Evolutionary conservation across 1,140 invertebrate species (phyloP).

Genomic region (Diploscapter pachys): DNA sequence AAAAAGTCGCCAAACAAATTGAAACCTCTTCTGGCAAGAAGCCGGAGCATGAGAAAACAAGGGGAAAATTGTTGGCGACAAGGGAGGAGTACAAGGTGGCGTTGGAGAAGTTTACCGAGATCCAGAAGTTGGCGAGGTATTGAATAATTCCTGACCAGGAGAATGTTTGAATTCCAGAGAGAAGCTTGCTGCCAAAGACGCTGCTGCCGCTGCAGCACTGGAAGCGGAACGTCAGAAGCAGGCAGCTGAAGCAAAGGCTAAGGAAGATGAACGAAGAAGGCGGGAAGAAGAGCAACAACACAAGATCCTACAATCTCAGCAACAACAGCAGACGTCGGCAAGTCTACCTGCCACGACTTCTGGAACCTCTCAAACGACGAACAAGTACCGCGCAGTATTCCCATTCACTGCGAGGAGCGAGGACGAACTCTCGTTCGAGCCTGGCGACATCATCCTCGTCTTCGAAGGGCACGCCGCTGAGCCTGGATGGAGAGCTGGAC

Average conservation of each 20-base stretch:
- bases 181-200: too few relatives aligned
- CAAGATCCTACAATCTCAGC: too few relatives aligned
- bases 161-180: too few relatives aligned
- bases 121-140: too few relatives aligned
- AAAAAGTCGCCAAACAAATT: constrained; percentile 7
- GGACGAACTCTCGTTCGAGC: constrained; percentile 89
- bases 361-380: constrained; percentile 10
- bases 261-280: too few relatives aligned
- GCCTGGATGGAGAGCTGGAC: constrained; percentile 93
- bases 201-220: not conserved
- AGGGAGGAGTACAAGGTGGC: constrained; percentile 17
- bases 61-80: constrained; percentile 1
- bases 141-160: too few relatives aligned
- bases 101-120: too few relatives aligned
- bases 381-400: constrained; percentile 79
- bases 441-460: constrained; percentile 83
- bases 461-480: constrained; percentile 80
- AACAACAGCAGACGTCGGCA: too few relatives aligned
- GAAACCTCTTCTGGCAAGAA: not conserved
- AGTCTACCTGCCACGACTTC: constrained; percentile 1
- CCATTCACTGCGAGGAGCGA: constrained; percentile 85
- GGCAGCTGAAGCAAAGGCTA: not conserved
- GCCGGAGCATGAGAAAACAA: not conserved
- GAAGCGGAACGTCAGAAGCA: not conserved
- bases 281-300: too few relatives aligned